Evolutionary conservation across 2,888 invertebrate genomes (phyloP).

Genomic region (Ptilodon capucinus): DNA sequence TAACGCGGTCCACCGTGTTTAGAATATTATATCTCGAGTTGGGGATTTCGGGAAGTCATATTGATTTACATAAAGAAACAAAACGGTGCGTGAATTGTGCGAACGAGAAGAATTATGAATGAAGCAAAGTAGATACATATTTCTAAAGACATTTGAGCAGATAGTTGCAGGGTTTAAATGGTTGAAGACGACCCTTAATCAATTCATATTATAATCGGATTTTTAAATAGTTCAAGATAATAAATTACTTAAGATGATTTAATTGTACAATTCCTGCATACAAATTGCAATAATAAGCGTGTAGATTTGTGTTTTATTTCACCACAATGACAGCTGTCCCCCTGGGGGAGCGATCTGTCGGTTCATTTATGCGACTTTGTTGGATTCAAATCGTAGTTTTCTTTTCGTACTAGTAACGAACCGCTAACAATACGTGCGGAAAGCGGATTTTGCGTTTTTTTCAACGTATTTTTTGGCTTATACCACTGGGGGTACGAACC

Average conservation of each 20-base stretch:
- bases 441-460: conserved; percentile 54
- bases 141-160: not conserved
- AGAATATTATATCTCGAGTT: conserved; percentile 74
- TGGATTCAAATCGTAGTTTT: conserved; percentile 75
- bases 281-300: not conserved
- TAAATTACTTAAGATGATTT: not conserved
- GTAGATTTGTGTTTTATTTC: not conserved
- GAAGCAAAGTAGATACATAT: conserved; percentile 19
- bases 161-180: not conserved
- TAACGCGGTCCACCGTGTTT: conserved; percentile 78
- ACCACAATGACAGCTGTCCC: conserved; percentile 51
- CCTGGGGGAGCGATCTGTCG: conserved; percentile 64
- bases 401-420: conserved; percentile 70
- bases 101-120: conserved; percentile 40
- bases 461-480: conserved; percentile 59
- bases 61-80: conserved; percentile 73
- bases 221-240: not conserved
- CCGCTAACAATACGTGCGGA: conserved; percentile 76
- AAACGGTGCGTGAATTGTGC: conserved; percentile 40
- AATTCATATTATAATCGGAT: not conserved
- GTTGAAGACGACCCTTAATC: not conserved
- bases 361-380: conserved; percentile 75
- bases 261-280: not conserved
- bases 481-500: conserved; percentile 60
- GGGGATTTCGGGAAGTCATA: conserved; percentile 61